These are phyloP conservation scores for Hybos culiciformis DNA, from an alignment of 2,888 invertebrate species.

Conservation along the genomic window DNA sequence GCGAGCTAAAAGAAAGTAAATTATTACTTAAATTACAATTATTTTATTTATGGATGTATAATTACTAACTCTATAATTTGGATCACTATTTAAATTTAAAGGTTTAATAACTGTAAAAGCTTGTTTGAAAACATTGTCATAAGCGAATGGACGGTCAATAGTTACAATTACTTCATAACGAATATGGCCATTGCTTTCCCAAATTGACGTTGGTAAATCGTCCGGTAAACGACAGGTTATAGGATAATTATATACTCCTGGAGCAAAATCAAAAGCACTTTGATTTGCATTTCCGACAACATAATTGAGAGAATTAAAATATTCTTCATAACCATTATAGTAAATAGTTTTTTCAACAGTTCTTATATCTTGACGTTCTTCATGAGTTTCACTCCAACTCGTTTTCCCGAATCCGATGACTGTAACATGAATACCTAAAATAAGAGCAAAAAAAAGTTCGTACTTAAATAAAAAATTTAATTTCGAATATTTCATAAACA, in stretches of 20 bases:
- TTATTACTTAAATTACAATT: background rate
- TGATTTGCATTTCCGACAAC: conserved; percentile 29
- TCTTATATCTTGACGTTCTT: conserved; percentile 22
- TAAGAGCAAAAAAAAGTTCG: no score
- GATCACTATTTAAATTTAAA: conserved; percentile 62
- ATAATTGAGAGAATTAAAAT: conserved; percentile 25
- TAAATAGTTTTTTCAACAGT: conserved; percentile 20
- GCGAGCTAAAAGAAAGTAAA: background rate
- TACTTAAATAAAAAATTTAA: no score
- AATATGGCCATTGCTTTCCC: conserved; percentile 57
- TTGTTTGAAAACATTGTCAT: conserved; percentile 37
- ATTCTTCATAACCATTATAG: conserved; percentile 28
- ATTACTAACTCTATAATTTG: conserved; percentile 44
- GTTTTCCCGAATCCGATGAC: conserved; percentile 27
- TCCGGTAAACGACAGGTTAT: conserved; percentile 18
- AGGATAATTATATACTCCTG: conserved; percentile 39
- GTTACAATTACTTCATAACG: conserved; percentile 63
- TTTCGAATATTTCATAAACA: no score
- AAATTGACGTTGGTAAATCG: conserved; percentile 62
- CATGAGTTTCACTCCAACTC: conserved; percentile 21
- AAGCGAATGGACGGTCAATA: conserved; percentile 70
- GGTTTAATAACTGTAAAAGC: conserved; percentile 51
- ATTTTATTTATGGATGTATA: background rate
- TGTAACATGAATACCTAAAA: background rate
- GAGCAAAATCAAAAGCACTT: conserved; percentile 45